These are phyloP conservation scores for Micropoecilia bifurca DNA, from an alignment of 2,797 vertebrate genomes.

Conservation along the genomic window DNA sequence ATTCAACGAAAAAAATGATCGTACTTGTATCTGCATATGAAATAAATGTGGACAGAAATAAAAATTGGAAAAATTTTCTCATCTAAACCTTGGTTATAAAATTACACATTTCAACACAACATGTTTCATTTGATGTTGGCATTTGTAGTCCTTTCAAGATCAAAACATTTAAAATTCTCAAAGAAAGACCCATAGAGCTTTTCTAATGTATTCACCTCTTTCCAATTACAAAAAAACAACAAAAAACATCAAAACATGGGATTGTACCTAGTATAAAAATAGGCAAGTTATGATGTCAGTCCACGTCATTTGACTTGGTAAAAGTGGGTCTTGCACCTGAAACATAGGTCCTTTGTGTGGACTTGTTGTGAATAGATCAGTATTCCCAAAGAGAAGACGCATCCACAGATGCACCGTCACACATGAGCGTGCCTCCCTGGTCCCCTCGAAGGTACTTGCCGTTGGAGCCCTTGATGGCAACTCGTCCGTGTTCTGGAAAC, in stretches of 20 bases:
- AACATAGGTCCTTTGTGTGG: conserved; percentile 14
- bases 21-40: conserved; percentile 8
- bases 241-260: conserved; percentile 21
- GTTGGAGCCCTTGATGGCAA: conserved; percentile 90
- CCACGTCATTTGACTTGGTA: conserved; percentile 37
- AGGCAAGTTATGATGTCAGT: conserved; percentile 53
- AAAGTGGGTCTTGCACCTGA: conserved; percentile 35
- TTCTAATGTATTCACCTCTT: conserved; percentile 45
- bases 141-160: conserved; percentile 61
- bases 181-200: conserved; percentile 24
- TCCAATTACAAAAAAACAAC: conserved; percentile 33
- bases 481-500: conserved; percentile 88
- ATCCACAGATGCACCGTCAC: conserved; percentile 82
- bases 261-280: conserved; percentile 62
- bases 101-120: conserved; percentile 20
- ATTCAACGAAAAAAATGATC: neutral
- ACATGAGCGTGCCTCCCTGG: conserved; percentile 90
- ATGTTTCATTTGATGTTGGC: conserved; percentile 53
- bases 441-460: conserved; percentile 92
- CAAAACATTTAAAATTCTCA: conserved; percentile 48
- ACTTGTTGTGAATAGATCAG: conserved; percentile 69
- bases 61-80: neutral
- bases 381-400: conserved; percentile 90
- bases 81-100: conserved; percentile 23
- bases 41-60: conserved; percentile 18